Percentiles rank a stretch among this genome's conserved stretches.
Evolutionary conservation across 2,797 vertebrate species (phyloP).

Genomic region (Tadarida brasiliensis): DNA sequence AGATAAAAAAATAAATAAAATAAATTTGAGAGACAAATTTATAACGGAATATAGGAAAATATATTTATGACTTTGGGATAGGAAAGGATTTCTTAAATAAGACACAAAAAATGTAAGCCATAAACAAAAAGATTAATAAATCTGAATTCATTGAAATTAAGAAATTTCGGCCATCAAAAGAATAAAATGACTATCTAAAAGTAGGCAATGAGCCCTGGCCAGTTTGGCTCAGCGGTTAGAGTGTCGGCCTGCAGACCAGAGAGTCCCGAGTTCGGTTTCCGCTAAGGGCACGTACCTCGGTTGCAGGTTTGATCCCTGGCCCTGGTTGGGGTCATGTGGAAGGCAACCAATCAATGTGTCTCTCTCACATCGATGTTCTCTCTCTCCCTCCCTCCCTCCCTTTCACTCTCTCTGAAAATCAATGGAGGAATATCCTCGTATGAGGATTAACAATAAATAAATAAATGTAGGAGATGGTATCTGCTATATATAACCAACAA

Average conservation of each 20-base stretch:
- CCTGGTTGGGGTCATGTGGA: too few relatives aligned
- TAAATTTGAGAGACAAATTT: constrained; percentile 6
- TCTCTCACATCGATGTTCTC: not conserved
- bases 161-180: not conserved
- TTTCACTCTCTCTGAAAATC: not conserved
- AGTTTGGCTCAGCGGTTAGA: not conserved
- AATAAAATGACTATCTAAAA: not conserved
- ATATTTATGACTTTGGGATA: not conserved
- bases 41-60: not conserved
- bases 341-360: not conserved
- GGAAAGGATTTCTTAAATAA: not conserved
- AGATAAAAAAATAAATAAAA: too few relatives aligned
- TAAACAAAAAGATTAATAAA: constrained; percentile 23
- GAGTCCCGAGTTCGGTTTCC: not conserved
- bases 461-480: too few relatives aligned
- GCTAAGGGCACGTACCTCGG: too few relatives aligned
- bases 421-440: not conserved
- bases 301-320: not conserved
- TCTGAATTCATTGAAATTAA: not conserved
- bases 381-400: not conserved
- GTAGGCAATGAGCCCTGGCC: not conserved
- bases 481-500: too few relatives aligned
- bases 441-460: too few relatives aligned
- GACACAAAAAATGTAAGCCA: not conserved
- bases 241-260: not conserved